Conservation (phyloP, 1,140 invertebrate species). For the Muscidifurax raptorellus region DNA sequence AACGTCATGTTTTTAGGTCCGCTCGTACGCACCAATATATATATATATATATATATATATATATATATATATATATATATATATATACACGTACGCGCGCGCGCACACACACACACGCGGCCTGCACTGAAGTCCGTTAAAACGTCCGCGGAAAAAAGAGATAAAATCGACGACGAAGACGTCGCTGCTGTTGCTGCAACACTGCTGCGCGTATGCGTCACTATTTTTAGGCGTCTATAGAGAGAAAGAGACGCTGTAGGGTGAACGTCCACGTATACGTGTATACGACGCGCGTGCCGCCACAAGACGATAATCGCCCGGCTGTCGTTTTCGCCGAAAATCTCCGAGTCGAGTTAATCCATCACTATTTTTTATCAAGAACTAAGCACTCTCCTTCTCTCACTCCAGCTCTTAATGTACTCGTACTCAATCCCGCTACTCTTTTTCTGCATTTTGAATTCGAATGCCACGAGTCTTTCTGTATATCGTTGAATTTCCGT, state of each 20-base stretch:
- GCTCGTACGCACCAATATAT: background rate
- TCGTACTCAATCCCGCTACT: too few species aligned
- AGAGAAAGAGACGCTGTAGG: background rate
- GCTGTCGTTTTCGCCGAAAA: conserved; percentile 22
- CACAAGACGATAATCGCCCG: conserved; percentile 26
- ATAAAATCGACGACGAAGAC: background rate
- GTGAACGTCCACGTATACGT: conserved; percentile 41
- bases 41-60: too few species aligned
- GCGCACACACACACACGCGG: background rate
- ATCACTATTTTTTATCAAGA: conserved; percentile 18
- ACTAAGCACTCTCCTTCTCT: background rate
- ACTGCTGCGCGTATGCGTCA: background rate
- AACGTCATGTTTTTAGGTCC: conserved; percentile 25
- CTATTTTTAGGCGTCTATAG: conserved; percentile 36
- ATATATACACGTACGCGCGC: too few species aligned
- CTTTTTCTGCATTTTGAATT: background rate
- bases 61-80: too few species aligned
- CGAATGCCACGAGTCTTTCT: background rate
- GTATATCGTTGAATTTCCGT: too few species aligned
- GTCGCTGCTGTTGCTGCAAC: background rate
- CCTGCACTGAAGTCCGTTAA: background rate
- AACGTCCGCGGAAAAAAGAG: background rate
- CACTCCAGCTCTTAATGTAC: background rate
- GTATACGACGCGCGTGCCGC: conserved; percentile 17
- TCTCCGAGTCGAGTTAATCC: conserved; percentile 9